Percentiles rank a stretch among this genome's conserved stretches.
phyloP scores from a whole-genome alignment of 2,113 vertebrate species.

The Azemiops feae region DNA sequence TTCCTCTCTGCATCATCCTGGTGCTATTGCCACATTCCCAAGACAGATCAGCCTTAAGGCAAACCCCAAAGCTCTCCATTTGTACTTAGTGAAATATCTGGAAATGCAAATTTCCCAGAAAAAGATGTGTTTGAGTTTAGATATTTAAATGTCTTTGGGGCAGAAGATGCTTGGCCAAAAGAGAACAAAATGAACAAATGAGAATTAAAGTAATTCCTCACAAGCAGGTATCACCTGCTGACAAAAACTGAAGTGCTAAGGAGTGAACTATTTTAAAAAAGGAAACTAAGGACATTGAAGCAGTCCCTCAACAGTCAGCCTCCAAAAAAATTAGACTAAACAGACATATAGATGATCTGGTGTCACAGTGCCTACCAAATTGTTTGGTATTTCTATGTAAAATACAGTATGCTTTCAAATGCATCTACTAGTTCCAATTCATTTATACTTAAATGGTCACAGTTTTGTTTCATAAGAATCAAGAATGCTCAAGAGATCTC shows the following conservation, averaged over 20 bases:
- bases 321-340: background rate
- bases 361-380: background rate
- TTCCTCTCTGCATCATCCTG: background rate
- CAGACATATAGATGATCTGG: background rate
- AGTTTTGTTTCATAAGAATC: conserved; percentile 46
- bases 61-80: background rate
- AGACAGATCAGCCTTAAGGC: background rate
- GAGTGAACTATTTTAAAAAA: background rate
- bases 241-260: background rate
- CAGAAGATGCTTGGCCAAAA: conserved; percentile 24
- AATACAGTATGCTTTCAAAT: conserved; percentile 34
- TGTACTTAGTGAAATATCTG: background rate
- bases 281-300: background rate
- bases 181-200: conserved; percentile 8
- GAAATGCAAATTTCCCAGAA: conserved; percentile 10
- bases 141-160: conserved; percentile 34
- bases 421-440: conserved; percentile 43
- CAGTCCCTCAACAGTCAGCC: background rate
- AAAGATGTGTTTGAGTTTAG: conserved; percentile 27
- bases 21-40: background rate
- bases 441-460: conserved; percentile 58
- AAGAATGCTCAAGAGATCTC: conserved; percentile 58
- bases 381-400: background rate
- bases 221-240: conserved; percentile 10
- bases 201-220: conserved; percentile 18